phyloP scores from a whole-genome alignment of 2,797 vertebrate species.

The Sebastes alutus region DNA sequence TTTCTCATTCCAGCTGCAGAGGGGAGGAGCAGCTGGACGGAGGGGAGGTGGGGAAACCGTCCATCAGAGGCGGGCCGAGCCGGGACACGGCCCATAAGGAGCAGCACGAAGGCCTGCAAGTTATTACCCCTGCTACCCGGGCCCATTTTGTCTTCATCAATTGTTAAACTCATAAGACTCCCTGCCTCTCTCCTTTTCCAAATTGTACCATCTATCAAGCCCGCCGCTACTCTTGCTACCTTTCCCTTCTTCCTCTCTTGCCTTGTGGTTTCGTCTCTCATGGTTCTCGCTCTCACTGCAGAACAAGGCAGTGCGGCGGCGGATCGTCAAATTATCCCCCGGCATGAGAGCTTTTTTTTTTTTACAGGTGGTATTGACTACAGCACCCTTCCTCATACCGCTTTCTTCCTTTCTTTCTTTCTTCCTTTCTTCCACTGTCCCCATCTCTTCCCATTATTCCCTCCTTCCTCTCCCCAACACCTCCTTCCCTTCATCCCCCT shows the following conservation, averaged over 20 bases:
- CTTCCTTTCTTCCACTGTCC: conserved; percentile 5
- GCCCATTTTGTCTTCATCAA: conserved; percentile 85
- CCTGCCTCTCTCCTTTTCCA: conserved; percentile 76
- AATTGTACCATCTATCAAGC: conserved; percentile 85
- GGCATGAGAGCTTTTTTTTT: conserved; percentile 55
- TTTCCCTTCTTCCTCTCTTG: conserved; percentile 42
- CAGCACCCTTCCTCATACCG: conserved; percentile 14
- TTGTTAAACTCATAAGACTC: conserved; percentile 86
- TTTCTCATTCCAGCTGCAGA: conserved; percentile 38
- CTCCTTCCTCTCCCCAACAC: background rate
- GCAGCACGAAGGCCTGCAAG: conserved; percentile 73
- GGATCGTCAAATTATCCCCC: conserved; percentile 72
- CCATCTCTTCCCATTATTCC: conserved; percentile 9
- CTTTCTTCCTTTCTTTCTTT: background rate
- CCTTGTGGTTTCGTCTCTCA: conserved; percentile 41
- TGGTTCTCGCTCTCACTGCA: conserved; percentile 46
- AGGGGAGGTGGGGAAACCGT: conserved; percentile 56
- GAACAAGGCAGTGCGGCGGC: conserved; percentile 62
- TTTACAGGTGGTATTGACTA: conserved; percentile 69
- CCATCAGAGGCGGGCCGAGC: conserved; percentile 58
- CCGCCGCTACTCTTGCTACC: conserved; percentile 35
- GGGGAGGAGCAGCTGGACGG: conserved; percentile 27
- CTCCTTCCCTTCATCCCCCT: conserved; percentile 37
- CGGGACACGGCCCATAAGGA: conserved; percentile 71
- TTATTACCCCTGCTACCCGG: conserved; percentile 77